phyloP scores from a whole-genome alignment of 2,888 invertebrate genomes.

The Oligia latruncula region DNA sequence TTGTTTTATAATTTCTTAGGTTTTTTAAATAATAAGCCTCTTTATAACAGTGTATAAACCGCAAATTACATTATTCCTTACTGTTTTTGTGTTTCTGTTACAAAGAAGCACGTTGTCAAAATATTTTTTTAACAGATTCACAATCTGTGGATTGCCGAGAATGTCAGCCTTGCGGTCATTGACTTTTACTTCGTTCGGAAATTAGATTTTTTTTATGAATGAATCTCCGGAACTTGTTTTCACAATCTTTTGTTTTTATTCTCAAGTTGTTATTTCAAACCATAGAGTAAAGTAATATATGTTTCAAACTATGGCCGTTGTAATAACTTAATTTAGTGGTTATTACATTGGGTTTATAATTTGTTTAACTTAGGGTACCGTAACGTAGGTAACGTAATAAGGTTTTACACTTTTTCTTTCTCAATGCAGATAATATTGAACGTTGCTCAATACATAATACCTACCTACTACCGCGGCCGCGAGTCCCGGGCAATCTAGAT shows the following conservation, averaged over 20 bases:
- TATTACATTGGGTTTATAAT: not conserved
- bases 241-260: slow-evolving; percentile 1
- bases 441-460: not conserved
- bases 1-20: not conserved
- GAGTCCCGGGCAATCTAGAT: not conserved
- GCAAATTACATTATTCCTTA: too few relatives aligned
- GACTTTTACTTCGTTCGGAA: slow-evolving; percentile 49
- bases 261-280: not conserved
- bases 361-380: not conserved
- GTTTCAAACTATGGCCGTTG: slow-evolving; percentile 2
- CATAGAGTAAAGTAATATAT: too few relatives aligned
- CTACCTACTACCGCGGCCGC: too few relatives aligned
- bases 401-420: not conserved
- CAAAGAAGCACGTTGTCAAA: too few relatives aligned
- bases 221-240: slow-evolving; percentile 6
- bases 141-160: slow-evolving; percentile 21
- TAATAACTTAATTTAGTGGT: not conserved
- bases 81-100: not conserved
- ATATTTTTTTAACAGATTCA: not conserved
- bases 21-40: not conserved
- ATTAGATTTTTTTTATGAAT: slow-evolving; percentile 4
- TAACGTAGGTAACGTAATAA: not conserved
- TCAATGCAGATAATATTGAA: not conserved
- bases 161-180: slow-evolving; percentile 40
- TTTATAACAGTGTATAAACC: too few relatives aligned